Base-by-base conservation (phyloP, 1,140 invertebrate species). In the Macrotrachela quadricornifera region DNA sequence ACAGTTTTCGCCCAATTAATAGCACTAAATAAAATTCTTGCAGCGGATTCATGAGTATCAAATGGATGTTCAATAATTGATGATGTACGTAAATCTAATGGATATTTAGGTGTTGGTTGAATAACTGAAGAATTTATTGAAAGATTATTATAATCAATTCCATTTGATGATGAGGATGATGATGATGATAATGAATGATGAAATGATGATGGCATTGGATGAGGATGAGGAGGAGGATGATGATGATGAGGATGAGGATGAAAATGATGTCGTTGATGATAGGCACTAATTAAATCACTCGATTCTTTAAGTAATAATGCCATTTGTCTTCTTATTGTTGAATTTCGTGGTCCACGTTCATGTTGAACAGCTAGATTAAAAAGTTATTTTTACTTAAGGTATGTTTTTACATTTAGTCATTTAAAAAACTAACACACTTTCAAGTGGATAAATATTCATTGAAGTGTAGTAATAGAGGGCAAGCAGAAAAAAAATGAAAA, bases 1-100 rank as follows among this genome's bases (percentile, higher is more conserved):
- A 90, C 70, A 58, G 76, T 80, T 63, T 81, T 80, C 0, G 81
- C 77, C 82, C 85, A 92, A 61, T 81, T 80, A 0, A 92, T 79
- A 62, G 85, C 88, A 71, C 85, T 79, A 64, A 92, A 87, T 0
- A 94, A 71, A 11, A 92, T 68, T 49, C 82, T 71, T 0, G 87
- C 86, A 0, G 87, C 87, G 0, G 80, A 78, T 69, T 94, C 88
- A 64, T 90, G 65, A n/a, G 44, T 45, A 45, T 45, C 63, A 80
- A 83, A 18, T 82, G 72, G 0, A 77, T 44, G 21, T 30, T 30
- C 21, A 30, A 30, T 30, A 30, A 30, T 30, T 30, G 21, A 30
- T n/a, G n/a, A n/a, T 30, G 21, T 30, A 4, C 21, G 21, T 30
- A 30, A 30, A 30, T 30, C 21, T 30, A 30, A 30, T 4, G 21